Conservation (phyloP, 2,113 vertebrate genomes). For the Grammomys dolichurus region DNA sequence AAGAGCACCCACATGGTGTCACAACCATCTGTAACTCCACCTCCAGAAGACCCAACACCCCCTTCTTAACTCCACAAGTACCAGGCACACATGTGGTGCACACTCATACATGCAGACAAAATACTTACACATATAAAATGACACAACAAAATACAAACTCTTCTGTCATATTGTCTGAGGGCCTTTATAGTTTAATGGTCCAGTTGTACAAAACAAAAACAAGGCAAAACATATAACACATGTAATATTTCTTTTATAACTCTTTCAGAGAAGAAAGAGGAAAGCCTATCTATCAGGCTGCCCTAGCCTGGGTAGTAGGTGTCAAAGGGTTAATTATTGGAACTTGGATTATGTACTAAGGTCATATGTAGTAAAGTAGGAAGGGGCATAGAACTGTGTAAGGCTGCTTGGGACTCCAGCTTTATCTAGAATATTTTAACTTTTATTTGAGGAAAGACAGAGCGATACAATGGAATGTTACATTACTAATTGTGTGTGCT, state of each 20-base stretch:
- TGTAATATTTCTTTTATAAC: neutral
- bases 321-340: neutral
- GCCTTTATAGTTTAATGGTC: neutral
- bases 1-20: neutral
- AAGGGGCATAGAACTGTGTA: neutral
- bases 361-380: neutral
- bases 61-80: neutral
- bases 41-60: neutral
- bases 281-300: neutral
- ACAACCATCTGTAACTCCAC: neutral
- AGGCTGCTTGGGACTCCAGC: neutral
- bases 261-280: neutral
- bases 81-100: neutral
- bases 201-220: neutral
- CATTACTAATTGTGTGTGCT: neutral
- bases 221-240: neutral
- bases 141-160: neutral
- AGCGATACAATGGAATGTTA: neutral
- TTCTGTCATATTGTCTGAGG: neutral
- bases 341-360: neutral
- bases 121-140: neutral
- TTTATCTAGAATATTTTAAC: conserved; percentile 26
- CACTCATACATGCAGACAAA: neutral
- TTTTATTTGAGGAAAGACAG: neutral
- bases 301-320: neutral